These are phyloP conservation scores for Pristionchus exspectatus DNA, from an alignment of 2,888 invertebrate species.

Conservation along the genomic window DNA sequence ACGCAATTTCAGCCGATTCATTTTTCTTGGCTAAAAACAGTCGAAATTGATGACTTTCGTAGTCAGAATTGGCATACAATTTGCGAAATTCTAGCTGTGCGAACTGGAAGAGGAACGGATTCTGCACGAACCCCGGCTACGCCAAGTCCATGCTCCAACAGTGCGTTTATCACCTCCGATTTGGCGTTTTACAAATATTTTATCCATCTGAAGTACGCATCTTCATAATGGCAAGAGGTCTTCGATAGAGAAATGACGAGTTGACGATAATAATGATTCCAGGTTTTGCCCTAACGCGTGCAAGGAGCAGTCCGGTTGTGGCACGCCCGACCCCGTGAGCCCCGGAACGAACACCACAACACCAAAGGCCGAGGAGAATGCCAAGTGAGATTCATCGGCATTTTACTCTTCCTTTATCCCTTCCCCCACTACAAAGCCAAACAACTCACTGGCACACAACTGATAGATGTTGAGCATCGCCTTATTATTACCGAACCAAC, in stretches of 20 bases:
- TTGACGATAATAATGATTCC: background rate
- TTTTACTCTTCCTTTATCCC: background rate
- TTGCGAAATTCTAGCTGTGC: background rate
- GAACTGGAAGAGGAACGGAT: slow-evolving; percentile 30
- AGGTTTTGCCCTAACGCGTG: slow-evolving; percentile 39
- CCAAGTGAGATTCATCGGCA: background rate
- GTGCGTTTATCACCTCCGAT: background rate
- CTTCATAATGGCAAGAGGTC: no score
- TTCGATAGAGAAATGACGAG: no score
- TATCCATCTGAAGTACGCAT: background rate
- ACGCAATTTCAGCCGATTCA: background rate
- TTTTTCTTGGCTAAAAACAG: background rate
- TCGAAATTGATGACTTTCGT: background rate
- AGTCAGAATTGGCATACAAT: background rate
- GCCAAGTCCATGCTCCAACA: background rate
- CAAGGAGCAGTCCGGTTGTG: slow-evolving; percentile 25
- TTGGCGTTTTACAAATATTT: background rate
- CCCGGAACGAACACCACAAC: slow-evolving; percentile 9
- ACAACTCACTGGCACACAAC: no score
- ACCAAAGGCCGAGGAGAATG: background rate
- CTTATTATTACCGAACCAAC: no score
- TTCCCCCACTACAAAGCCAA: no score
- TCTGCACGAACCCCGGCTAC: slow-evolving; percentile 38
- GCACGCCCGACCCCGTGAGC: background rate
- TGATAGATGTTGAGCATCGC: no score